These are phyloP conservation scores for Enteromius fasciolatus DNA, from an alignment of 2,797 vertebrate genomes.

Conservation along the genomic window DNA sequence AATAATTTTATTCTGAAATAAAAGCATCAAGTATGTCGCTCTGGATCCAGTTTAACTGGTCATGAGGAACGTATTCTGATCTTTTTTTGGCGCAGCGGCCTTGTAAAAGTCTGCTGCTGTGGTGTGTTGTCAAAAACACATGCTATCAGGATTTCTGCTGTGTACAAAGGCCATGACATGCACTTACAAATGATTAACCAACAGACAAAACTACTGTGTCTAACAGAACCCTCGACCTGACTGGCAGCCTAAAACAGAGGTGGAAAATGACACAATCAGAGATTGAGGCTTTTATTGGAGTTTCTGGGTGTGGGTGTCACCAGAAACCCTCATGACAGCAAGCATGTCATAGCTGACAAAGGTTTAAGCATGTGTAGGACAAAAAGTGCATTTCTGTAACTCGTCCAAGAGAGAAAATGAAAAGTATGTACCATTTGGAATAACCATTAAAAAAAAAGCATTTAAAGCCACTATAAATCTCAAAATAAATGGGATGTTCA, in stretches of 20 bases:
- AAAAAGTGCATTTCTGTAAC: not conserved
- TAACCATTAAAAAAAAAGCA: not conserved
- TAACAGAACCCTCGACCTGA: not conserved
- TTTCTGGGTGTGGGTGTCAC: conserved; percentile 43
- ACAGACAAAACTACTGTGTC: not conserved
- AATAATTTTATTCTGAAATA: not conserved
- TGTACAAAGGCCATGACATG: not conserved
- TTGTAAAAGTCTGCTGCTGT: not conserved
- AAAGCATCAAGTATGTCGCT: not conserved
- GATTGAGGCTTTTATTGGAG: not conserved
- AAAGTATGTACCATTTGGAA: conserved; percentile 11
- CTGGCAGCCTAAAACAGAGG: not conserved
- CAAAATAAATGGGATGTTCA: conserved; percentile 2
- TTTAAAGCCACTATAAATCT: conserved; percentile 49
- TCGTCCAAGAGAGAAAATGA: not conserved
- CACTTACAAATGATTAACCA: conserved; percentile 16
- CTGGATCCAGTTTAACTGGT: not conserved
- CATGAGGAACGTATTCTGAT: not conserved
- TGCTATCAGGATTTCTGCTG: conserved; percentile 5
- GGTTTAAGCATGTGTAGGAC: not conserved
- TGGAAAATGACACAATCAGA: not conserved
- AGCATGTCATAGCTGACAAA: conserved; percentile 22
- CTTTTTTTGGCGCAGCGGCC: not conserved
- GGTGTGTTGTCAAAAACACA: conserved; percentile 4
- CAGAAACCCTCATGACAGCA: conserved; percentile 46